Base-by-base conservation (phyloP, 1,140 invertebrate species). In the Nasonia giraulti region DNA sequence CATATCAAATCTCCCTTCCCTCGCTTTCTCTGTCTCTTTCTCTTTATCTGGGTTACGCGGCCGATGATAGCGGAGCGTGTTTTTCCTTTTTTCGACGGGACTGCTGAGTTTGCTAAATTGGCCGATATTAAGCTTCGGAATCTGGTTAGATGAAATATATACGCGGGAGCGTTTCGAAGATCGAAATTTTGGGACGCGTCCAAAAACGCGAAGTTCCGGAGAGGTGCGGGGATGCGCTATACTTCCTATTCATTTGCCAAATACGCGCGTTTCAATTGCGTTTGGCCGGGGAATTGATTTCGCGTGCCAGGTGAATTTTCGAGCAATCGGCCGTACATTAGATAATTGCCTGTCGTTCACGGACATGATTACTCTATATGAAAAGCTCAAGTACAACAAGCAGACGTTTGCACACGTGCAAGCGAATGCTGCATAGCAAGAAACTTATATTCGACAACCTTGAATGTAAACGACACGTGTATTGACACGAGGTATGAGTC, bases 191-290 rank as follows among this genome's bases (percentile, higher is more conserved):
- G 69, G 69, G 12, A n/a, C 2, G 0, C 10, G 17, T 62, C 62
- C 62, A 80, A 80, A 62, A 78, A 80, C 5, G 33, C n/a, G 0
- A 80, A 71, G 40, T 80, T 62, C 20, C 37, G 69, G 62, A 71
- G 79, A 3, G 33, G 2, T 37, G 27, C 27, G 27, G n/a, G 40
- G 40, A 44, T n/a, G 5, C 20, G 55, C 20, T 20, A 7, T 7
- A n/a, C 11, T 47, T 10, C 14, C 40, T 47, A 37, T 31, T 71
- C 66, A 44, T 33, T 68, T 80, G 62, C 78, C 33, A 80, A 80
- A 80, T 80, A 44, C n/a, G 75, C 20, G 20, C 37, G 12, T 10
- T 50, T 66, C 23, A 79, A 66, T 66, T 79, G 31, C 47, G 47
- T 79, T 79, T 79, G 12, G 12, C 50, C 11, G 8, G 23, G 17